Conservation (phyloP, 1,140 invertebrate genomes). For the Watersipora subatra region DNA sequence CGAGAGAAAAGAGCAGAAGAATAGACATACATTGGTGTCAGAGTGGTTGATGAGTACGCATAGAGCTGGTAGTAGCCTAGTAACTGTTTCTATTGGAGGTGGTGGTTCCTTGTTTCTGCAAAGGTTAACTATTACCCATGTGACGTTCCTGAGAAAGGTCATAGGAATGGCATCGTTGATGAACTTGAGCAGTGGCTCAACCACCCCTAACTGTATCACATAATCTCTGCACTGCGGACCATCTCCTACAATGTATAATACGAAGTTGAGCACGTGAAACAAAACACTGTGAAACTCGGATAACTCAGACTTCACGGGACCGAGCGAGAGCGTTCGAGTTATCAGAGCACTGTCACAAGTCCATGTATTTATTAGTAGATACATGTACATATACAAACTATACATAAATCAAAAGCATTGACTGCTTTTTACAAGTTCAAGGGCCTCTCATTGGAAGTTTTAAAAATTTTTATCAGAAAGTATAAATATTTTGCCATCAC, state of each 20-base stretch:
- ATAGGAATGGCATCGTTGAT: constrained; percentile 35
- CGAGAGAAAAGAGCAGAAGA: not conserved
- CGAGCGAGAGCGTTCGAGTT: too few relatives aligned
- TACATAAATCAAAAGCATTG: too few relatives aligned
- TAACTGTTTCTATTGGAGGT: constrained; percentile 53
- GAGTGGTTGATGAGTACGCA: constrained; percentile 83
- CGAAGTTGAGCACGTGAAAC: not conserved
- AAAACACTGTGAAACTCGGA: not conserved
- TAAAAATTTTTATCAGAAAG: too few relatives aligned
- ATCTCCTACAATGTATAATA: constrained; percentile 27
- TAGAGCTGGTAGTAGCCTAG: constrained; percentile 84
- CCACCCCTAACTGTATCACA: constrained; percentile 35
- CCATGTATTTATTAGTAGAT: too few relatives aligned
- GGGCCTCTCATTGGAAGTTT: not conserved
- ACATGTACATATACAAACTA: too few relatives aligned
- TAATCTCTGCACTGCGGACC: constrained; percentile 39
- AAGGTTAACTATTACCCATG: constrained; percentile 41
- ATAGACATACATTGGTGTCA: constrained; percentile 74
- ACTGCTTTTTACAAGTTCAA: not conserved
- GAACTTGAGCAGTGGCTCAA: constrained; percentile 36
- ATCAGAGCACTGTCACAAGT: too few relatives aligned
- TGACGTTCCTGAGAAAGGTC: constrained; percentile 39
- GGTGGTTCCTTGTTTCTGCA: constrained; percentile 42
- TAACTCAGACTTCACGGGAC: too few relatives aligned
- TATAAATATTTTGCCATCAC: too few relatives aligned